Evolutionary conservation across 2,113 vertebrate genomes (phyloP).

Genomic region (Dermatemys mawii): DNA sequence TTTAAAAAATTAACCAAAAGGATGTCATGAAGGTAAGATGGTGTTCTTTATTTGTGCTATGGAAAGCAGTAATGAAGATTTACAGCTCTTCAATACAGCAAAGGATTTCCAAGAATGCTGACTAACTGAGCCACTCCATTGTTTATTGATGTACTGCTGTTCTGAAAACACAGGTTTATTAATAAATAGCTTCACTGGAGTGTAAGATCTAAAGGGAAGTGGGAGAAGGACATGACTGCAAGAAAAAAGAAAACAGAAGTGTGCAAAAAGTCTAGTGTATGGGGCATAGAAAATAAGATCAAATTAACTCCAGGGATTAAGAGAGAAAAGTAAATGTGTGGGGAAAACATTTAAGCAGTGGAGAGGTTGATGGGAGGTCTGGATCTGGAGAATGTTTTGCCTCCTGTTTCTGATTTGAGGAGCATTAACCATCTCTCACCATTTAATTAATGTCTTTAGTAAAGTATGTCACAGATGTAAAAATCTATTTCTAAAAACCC

Average conservation of each 20-base stretch:
- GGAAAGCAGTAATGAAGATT: conserved; percentile 84
- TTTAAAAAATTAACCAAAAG: conserved; percentile 69
- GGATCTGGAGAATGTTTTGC: conserved; percentile 45
- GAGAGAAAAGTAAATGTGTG: conserved; percentile 59
- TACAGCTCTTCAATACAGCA: conserved; percentile 81
- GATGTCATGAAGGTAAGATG: conserved; percentile 34
- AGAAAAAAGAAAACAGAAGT: neutral
- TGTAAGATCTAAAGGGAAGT: conserved; percentile 16
- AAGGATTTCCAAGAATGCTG: conserved; percentile 84
- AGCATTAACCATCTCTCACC: conserved; percentile 60
- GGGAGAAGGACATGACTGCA: neutral
- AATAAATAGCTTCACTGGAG: conserved; percentile 72
- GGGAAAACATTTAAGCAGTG: conserved; percentile 57
- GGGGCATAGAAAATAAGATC: conserved; percentile 56
- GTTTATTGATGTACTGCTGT: conserved; percentile 74
- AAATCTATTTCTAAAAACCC: conserved; percentile 29
- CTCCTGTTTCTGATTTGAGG: conserved; percentile 73
- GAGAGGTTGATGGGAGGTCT: conserved; percentile 62
- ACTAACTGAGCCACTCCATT: conserved; percentile 75
- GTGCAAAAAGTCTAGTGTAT: neutral
- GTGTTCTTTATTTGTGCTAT: conserved; percentile 78
- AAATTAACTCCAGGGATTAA: conserved; percentile 53
- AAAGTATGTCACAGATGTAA: conserved; percentile 69
- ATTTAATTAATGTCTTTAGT: conserved; percentile 69
- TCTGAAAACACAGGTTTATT: conserved; percentile 79